phyloP scores from a whole-genome alignment of 2,113 vertebrate species.

The Carollia perspicillata region DNA sequence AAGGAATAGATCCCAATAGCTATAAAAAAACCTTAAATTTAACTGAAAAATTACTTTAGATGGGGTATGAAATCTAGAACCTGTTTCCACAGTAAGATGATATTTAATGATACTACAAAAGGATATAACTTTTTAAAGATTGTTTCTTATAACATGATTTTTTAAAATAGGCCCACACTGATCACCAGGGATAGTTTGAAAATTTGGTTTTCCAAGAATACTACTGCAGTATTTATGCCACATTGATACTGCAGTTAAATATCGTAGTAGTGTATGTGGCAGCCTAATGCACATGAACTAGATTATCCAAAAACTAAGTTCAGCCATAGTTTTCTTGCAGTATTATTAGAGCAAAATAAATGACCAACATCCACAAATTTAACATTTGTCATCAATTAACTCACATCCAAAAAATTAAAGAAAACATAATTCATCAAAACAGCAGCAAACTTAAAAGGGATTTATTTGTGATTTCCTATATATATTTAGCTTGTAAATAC shows the following conservation, averaged over 20 bases:
- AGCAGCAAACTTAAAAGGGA: constrained; percentile 87
- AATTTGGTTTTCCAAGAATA: constrained; percentile 76
- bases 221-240: constrained; percentile 74
- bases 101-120: constrained; percentile 80
- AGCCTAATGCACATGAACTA: constrained; percentile 77
- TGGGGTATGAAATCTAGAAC: constrained; percentile 83
- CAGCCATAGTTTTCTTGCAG: constrained; percentile 83
- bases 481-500: constrained; percentile 87
- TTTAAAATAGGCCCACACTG: constrained; percentile 54
- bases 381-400: constrained; percentile 81
- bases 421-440: constrained; percentile 85
- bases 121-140: constrained; percentile 80
- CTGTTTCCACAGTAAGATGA: constrained; percentile 80
- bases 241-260: constrained; percentile 64
- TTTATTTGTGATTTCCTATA: constrained; percentile 88
- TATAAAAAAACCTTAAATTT: constrained; percentile 82
- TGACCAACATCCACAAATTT: constrained; percentile 83
- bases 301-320: constrained; percentile 79
- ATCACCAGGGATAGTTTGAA: constrained; percentile 72
- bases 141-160: constrained; percentile 76
- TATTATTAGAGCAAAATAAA: constrained; percentile 81
- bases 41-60: constrained; percentile 80
- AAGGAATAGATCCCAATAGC: constrained; percentile 78
- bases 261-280: constrained; percentile 68
- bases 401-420: constrained; percentile 84